Base-by-base conservation (phyloP, 2,888 invertebrate species). In the Melanotus villosus region DNA sequence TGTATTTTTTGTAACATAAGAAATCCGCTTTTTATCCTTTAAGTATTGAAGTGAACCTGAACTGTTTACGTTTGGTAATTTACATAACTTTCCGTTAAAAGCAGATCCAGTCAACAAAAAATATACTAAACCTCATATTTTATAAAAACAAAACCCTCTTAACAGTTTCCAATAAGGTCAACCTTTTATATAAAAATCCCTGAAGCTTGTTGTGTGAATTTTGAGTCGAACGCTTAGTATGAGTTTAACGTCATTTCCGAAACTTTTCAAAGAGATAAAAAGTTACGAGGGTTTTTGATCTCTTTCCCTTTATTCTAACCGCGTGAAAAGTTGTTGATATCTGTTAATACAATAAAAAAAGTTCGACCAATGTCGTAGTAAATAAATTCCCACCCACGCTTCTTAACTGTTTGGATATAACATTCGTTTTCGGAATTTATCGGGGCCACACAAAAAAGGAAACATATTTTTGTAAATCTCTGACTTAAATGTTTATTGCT, bases 311-410 rank as follows among this genome's bases (percentile, higher is more conserved):
- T 52, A 52, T 52, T 52, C 52, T 18, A 32, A 16, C 32, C 52
- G 52, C 52, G 52, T 34, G 52, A 18, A 32, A 52, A 52, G 52
- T 52, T 52, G 52, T 34, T 52, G 52, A 52, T 52, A 52, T 52
- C 32, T 52, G 52, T 52, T 52, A 52, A 52, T 52, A 52, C 18
- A 52, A 52, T 52, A 52, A 59, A 45, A n/a, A n/a, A 63, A 63
- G 38, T 50, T 63, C 18, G 10, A 18, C 52, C 16, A 32, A 32
- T 18, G 32, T 34, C 52, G 16, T 52, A 32, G 16, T 32, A 52
- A 52, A 47, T 47, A 47, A 23, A 47, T 23, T 47, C 41, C 4
- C 34, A 5, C 34, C 18, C 34, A 26, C 26, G 26, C 26, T 26
- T 7, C n/a, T 7, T 26, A 41, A 41, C 14, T 41, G 41, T 16